phyloP scores from a whole-genome alignment of 2,797 vertebrate genomes.

The Anolis apletophallus region DNA sequence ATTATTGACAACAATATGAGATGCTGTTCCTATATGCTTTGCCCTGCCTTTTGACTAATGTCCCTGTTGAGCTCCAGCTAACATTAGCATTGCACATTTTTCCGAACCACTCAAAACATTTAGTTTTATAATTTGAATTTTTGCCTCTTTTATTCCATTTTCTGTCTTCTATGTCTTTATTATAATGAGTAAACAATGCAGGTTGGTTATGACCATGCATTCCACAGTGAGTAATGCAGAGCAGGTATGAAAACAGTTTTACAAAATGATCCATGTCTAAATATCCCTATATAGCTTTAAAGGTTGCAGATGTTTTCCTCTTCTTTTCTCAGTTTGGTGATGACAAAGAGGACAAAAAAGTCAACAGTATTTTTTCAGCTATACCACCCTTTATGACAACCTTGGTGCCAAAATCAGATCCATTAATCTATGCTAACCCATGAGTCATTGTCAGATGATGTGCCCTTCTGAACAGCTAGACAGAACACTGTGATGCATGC shows the following conservation, averaged over 20 bases:
- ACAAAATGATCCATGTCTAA: not conserved
- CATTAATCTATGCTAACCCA: conserved; percentile 18
- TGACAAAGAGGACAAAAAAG: conserved; percentile 20
- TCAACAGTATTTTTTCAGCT: conserved; percentile 5
- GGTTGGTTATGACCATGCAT: not conserved
- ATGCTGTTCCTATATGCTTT: too few species aligned
- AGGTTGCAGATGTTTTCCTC: not conserved
- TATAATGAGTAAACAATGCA: not conserved
- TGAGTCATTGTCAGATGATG: conserved; percentile 9
- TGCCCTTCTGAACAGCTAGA: conserved; percentile 3
- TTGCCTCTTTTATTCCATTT: not conserved
- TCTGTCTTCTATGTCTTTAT: not conserved
- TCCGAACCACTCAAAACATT: too few species aligned
- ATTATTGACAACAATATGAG: too few species aligned
- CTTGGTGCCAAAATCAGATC: not conserved
- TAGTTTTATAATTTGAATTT: too few species aligned
- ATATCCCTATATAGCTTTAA: not conserved
- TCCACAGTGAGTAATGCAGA: not conserved
- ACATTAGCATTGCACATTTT: too few species aligned
- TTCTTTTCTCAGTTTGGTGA: not conserved
- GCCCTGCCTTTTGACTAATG: too few species aligned
- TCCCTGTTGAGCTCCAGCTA: too few species aligned
- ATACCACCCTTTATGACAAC: not conserved
- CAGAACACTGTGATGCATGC: not conserved
- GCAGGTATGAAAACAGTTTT: not conserved